These are phyloP conservation scores for Gymnocypris eckloni DNA, from an alignment of 2,797 vertebrate species.

Conservation along the genomic window DNA sequence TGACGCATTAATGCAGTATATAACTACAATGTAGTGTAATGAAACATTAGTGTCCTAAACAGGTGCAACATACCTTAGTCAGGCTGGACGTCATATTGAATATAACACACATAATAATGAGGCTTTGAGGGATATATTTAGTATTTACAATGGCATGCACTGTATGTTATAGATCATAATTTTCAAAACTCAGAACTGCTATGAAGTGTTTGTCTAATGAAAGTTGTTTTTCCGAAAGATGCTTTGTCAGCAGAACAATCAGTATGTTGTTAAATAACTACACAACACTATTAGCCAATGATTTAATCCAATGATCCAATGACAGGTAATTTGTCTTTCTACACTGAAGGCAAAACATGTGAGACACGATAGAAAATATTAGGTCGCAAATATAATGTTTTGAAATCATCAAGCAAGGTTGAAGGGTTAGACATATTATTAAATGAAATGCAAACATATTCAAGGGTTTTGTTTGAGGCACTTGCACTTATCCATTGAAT, in stretches of 20 bases:
- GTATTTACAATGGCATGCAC: neutral
- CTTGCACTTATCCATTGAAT: neutral
- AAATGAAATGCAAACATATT: neutral
- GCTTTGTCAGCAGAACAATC: neutral
- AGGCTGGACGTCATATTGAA: neutral
- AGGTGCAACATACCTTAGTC: neutral
- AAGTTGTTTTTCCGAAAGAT: neutral
- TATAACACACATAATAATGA: neutral
- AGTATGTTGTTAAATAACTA: neutral
- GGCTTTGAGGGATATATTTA: neutral
- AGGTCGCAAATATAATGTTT: neutral
- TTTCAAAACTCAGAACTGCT: neutral
- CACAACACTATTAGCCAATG: neutral
- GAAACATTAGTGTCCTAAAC: neutral
- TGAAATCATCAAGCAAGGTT: neutral
- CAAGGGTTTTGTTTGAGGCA: neutral
- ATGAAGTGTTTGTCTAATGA: neutral
- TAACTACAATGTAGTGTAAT: neutral
- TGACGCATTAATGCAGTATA: neutral
- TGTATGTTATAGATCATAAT: neutral
- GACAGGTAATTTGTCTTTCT: neutral
- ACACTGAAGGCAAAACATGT: neutral
- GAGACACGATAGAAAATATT: neutral
- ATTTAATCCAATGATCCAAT: neutral
- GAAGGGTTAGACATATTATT: neutral